Conservation (phyloP, 2,113 vertebrate genomes). For the Hippocampus zosterae region DNA sequence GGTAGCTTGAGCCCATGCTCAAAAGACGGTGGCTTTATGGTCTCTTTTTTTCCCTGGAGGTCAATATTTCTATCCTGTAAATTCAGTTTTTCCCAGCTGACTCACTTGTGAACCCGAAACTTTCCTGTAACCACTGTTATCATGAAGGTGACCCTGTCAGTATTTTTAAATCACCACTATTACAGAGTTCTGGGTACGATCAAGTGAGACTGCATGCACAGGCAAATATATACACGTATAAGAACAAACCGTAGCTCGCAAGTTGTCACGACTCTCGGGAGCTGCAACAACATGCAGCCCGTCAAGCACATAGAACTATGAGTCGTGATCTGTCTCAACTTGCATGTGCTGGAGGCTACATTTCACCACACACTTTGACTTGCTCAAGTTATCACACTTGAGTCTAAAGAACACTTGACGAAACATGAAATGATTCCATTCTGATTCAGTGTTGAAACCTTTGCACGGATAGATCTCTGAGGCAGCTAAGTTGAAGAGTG, state of each 20-base stretch:
- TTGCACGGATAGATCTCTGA: background rate
- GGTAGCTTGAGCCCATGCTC: conserved; percentile 9
- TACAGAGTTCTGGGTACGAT: conserved; percentile 9
- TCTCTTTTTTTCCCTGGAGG: conserved; percentile 15
- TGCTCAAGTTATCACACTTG: conserved; percentile 57
- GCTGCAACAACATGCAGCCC: conserved; percentile 24
- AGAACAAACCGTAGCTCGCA: conserved; percentile 12
- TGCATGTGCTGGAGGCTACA: conserved; percentile 62
- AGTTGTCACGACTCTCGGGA: conserved; percentile 56
- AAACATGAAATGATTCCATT: conserved; percentile 24
- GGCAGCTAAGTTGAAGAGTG: background rate
- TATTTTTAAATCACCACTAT: conserved; percentile 4
- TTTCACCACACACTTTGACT: conserved; percentile 63
- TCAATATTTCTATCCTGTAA: conserved; percentile 20
- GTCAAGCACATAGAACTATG: conserved; percentile 34
- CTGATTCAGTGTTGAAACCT: conserved; percentile 14
- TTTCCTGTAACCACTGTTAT: conserved; percentile 7
- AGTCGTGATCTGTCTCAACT: conserved; percentile 63
- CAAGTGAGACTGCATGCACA: conserved; percentile 1
- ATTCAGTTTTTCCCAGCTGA: conserved; percentile 4
- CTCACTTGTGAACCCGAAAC: conserved; percentile 24
- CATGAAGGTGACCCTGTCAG: conserved; percentile 5
- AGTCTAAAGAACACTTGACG: conserved; percentile 49
- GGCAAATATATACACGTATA: background rate
- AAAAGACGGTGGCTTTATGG: conserved; percentile 12